phyloP scores from a whole-genome alignment of 23 tunicate genomes.

The Phallusia fumigata region DNA sequence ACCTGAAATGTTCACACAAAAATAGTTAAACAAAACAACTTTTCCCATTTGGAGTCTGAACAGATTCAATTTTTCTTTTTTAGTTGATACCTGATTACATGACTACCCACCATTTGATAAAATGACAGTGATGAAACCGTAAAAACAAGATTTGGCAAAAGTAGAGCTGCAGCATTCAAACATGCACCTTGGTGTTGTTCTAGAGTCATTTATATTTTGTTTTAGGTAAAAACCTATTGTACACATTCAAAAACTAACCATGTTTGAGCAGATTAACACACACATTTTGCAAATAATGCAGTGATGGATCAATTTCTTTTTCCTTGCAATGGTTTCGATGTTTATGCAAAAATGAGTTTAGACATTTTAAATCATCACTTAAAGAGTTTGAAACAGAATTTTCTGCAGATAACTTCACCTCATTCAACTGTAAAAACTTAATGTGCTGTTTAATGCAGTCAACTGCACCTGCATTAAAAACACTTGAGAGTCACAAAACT shows the following conservation, averaged over 20 bases:
- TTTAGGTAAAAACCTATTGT: background rate
- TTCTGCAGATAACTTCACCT: background rate
- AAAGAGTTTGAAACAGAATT: background rate
- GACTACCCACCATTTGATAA: background rate
- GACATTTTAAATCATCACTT: background rate
- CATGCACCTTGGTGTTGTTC: background rate
- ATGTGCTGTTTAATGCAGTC: background rate
- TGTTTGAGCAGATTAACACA: background rate
- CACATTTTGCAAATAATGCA: background rate
- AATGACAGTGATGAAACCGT: background rate
- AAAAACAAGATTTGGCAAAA: constrained; percentile 1
- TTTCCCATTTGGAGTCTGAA: no score
- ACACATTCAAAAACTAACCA: background rate
- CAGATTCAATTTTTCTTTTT: no score
- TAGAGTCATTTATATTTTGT: background rate
- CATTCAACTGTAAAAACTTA: background rate
- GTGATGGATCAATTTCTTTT: background rate
- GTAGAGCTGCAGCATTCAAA: background rate
- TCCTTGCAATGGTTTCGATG: background rate
- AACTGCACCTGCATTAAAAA: background rate
- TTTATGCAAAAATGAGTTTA: background rate
- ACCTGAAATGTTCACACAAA: no score
- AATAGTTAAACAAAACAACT: no score
- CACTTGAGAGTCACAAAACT: background rate
- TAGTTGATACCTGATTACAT: no score